Percentiles rank a stretch among this genome's conserved stretches.
These are phyloP conservation scores for Psammodynastes pulverulentus DNA, from an alignment of 2,113 vertebrate genomes.

Conservation along the genomic window DNA sequence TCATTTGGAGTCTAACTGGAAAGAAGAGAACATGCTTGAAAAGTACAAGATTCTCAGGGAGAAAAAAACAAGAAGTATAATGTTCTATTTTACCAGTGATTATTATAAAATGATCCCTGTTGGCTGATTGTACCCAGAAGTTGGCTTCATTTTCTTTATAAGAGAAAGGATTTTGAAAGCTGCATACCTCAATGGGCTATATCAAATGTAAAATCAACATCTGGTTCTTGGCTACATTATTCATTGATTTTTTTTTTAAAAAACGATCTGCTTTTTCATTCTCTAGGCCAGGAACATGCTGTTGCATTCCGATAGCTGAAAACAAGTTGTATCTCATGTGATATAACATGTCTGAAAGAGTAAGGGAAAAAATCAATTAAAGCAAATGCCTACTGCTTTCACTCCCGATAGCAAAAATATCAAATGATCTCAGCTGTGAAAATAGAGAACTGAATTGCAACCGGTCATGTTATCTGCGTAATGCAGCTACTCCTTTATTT, in stretches of 20 bases:
- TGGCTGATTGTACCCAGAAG: neutral
- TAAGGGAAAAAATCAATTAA: conserved; percentile 37
- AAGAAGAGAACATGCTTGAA: neutral
- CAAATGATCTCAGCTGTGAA: neutral
- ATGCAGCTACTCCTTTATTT: conserved; percentile 36
- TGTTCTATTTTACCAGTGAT: neutral
- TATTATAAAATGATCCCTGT: neutral
- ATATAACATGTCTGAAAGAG: conserved; percentile 34
- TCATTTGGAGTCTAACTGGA: conserved; percentile 1
- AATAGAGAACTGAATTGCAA: conserved; percentile 40
- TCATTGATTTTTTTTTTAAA: conserved; percentile 18
- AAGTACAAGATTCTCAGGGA: neutral
- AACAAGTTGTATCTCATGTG: conserved; percentile 8
- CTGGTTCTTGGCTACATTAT: conserved; percentile 5
- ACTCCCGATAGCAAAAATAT: conserved; percentile 34
- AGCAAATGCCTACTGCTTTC: conserved; percentile 45
- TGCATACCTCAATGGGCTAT: neutral
- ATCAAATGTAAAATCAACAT: neutral
- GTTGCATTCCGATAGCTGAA: conserved; percentile 18
- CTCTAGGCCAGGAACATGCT: conserved; percentile 9
- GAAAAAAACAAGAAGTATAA: neutral
- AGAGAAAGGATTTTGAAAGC: neutral
- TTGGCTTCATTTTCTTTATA: neutral
- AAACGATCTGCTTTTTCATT: neutral
- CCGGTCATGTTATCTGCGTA: conserved; percentile 41